These are phyloP conservation scores for Macroglossus sobrinus DNA, from an alignment of 2,113 vertebrate species.

Conservation along the genomic window DNA sequence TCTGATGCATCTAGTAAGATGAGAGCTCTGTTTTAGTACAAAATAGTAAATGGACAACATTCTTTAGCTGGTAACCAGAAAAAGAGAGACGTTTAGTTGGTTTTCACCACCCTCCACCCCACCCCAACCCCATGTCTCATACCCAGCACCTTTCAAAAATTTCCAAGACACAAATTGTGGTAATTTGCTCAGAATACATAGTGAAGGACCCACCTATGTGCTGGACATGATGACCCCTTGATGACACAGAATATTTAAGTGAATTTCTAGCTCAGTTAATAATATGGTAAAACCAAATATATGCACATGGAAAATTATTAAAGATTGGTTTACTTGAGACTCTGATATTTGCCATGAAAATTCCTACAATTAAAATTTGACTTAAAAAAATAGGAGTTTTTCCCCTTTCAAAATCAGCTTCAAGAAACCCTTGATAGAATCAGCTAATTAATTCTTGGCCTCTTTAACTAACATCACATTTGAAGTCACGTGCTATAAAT, in stretches of 20 bases:
- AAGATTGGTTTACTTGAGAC: conserved; percentile 33
- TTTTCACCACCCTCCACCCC: not conserved
- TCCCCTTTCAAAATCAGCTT: conserved; percentile 81
- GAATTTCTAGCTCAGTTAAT: not conserved
- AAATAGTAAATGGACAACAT: not conserved
- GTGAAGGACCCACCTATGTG: not conserved
- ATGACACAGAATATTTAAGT: not conserved
- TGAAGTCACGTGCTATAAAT: conserved; percentile 83
- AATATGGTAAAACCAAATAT: conserved; percentile 16
- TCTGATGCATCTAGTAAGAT: not conserved
- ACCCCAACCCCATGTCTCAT: not conserved
- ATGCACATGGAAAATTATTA: conserved; percentile 35
- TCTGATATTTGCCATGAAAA: conserved; percentile 76
- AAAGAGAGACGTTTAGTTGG: not conserved
- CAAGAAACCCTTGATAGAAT: conserved; percentile 83
- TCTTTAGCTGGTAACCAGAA: not conserved
- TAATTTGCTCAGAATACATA: not conserved
- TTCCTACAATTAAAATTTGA: conserved; percentile 80
- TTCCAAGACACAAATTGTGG: not conserved
- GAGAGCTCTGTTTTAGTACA: not conserved
- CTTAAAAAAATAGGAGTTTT: conserved; percentile 61
- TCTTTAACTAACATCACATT: conserved; percentile 82
- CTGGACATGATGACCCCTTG: not conserved
- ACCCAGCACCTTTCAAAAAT: not conserved
- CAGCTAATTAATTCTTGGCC: conserved; percentile 86